A percentile compares a stretch with the other conserved stretches of the same genome.
Evolutionary conservation across 2,797 vertebrate species (phyloP).

Genomic region (Pantherophis vulpinus): DNA sequence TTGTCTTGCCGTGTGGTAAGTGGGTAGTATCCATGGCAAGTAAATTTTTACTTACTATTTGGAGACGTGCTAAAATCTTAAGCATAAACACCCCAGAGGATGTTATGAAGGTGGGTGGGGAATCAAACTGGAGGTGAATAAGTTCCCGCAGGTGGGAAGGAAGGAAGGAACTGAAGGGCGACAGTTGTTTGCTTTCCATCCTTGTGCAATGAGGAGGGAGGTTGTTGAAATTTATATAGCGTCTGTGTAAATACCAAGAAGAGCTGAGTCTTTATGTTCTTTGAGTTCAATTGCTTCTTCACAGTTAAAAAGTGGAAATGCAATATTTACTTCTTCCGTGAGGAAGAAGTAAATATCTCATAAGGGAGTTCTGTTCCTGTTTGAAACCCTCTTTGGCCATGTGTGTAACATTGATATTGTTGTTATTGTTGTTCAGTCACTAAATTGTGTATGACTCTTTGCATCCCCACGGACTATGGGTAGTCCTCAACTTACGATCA

Average conservation of each 20-base stretch:
- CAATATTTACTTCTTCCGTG: background rate
- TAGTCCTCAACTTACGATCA: too few species aligned
- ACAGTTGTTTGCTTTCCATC: background rate
- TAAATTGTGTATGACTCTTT: background rate
- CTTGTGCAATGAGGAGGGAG: background rate
- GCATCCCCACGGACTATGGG: background rate
- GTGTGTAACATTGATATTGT: too few species aligned
- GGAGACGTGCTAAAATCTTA: background rate
- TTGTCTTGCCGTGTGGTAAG: background rate
- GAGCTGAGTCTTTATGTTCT: constrained; percentile 18
- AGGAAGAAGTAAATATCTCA: background rate
- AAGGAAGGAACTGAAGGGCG: background rate
- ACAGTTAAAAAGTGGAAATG: background rate
- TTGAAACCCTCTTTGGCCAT: background rate
- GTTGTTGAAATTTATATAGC: constrained; percentile 33
- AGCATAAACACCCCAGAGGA: background rate
- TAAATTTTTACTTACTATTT: background rate
- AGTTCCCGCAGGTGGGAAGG: constrained; percentile 1
- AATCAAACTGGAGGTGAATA: background rate
- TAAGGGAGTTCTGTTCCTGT: background rate
- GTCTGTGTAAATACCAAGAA: background rate
- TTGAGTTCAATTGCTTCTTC: background rate
- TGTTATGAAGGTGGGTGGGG: background rate
- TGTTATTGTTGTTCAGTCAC: background rate
- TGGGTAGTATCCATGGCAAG: too few species aligned